Conservation (phyloP, 2,888 invertebrate genomes). For the Agelastica alni region DNA sequence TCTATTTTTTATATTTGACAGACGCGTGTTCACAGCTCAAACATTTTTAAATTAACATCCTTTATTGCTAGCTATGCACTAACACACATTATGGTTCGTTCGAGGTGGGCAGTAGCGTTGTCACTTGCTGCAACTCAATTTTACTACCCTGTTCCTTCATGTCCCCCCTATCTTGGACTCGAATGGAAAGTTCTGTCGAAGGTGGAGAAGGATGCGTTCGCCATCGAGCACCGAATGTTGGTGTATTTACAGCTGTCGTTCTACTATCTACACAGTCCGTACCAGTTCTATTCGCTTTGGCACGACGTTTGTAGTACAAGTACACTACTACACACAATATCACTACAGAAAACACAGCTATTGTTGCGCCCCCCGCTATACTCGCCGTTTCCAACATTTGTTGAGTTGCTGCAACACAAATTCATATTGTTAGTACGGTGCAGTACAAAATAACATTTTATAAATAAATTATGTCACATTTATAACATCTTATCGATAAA, state of each 20-base stretch:
- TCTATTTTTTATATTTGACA: too few species aligned
- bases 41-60: background rate
- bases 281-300: constrained; percentile 50
- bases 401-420: constrained; percentile 66
- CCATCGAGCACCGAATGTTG: constrained; percentile 53
- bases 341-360: constrained; percentile 71
- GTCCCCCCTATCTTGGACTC: constrained; percentile 40
- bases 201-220: constrained; percentile 42
- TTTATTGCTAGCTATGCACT: constrained; percentile 40
- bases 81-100: constrained; percentile 36
- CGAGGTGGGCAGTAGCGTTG: constrained; percentile 43
- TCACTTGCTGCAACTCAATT: constrained; percentile 48
- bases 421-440: too few species aligned
- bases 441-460: too few species aligned
- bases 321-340: constrained; percentile 70
- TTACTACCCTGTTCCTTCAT: constrained; percentile 38
- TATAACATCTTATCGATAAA: too few species aligned
- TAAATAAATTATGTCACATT: too few species aligned
- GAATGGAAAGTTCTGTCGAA: constrained; percentile 36
- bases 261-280: constrained; percentile 54
- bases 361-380: constrained; percentile 82
- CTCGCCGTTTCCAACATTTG: constrained; percentile 87
- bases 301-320: constrained; percentile 66
- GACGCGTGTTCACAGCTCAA: too few species aligned
- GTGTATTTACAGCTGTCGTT: constrained; percentile 40